Evolutionary conservation across 1,140 invertebrate species (phyloP), one percentile per base, ranked within the genome.

Genomic region (Cheumatopsyche charites): DNA sequence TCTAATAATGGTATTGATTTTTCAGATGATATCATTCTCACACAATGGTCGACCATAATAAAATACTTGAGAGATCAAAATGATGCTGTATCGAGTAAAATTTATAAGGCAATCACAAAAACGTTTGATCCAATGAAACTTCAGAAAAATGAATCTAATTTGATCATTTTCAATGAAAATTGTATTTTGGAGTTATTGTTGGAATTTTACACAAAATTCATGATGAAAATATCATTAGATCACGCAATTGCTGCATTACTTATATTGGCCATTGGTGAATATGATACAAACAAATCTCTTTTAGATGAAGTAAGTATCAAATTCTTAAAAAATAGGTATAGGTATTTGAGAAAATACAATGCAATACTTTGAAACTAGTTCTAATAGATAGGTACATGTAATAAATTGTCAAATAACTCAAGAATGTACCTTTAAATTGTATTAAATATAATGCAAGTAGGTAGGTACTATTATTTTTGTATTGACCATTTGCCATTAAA

Each of bases 51-150:
- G 1, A 79, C 76, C 1, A 23, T 79, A 17, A 74, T 80, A 0
- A 77, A 75, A 12, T 41, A 80, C 0, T 62, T 82, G 12, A 80
- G 81, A 47, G 82, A 82, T 68, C 80, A 82, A 43, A 77, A 79
- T 6, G 72, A 73, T 6, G 11, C 17, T 11, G 62, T 77, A 26
- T 26, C 42, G n/a, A 58, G 13, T 61, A 71, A 26, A 62, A 41
- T 29, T 29, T 75, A 49, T 29, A 66, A 63, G 17, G 26, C 42
- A 19, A 65, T 65, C 19, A 12, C 12, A 66, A 42, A 43, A 1
- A 41, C 1, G 29, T 36, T 36, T 9, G 9, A 65, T 62, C 7
- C 13, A 62, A 3, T 19, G 13, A 23, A 62, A 9, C n/a, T 36
- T 9, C n/a, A 42, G n/a, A 42, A 25, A 58, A 11, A 42, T 63